Evolutionary conservation across 2,888 invertebrate species (phyloP).

Genomic region (Xestobium rufovillosum): DNA sequence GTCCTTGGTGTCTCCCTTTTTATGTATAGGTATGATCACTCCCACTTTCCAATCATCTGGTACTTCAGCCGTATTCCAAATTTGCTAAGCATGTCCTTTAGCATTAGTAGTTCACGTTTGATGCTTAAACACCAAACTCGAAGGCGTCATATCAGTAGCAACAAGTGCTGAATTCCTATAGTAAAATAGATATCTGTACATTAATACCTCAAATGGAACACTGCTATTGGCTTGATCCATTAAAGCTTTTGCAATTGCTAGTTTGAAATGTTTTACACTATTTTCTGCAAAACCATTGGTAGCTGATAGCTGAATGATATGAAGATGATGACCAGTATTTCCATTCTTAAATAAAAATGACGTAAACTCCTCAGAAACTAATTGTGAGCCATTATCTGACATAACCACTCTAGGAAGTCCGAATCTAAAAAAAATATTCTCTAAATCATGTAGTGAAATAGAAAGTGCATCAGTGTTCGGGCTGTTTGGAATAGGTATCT

Average conservation of each 20-base stretch:
- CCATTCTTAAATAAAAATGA: constrained; percentile 22
- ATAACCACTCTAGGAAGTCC: constrained; percentile 24
- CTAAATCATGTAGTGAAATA: too few relatives aligned
- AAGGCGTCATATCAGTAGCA: constrained; percentile 13
- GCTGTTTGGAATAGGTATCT: constrained; percentile 42
- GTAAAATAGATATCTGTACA: constrained; percentile 15
- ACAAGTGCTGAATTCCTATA: constrained; percentile 15
- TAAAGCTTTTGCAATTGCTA: too few relatives aligned
- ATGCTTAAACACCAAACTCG: constrained; percentile 14
- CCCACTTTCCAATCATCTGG: too few relatives aligned
- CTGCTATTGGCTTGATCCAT: constrained; percentile 8
- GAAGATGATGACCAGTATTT: constrained; percentile 23
- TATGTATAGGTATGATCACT: too few relatives aligned
- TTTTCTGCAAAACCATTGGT: constrained; percentile 19
- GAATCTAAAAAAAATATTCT: constrained; percentile 26
- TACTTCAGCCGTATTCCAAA: too few relatives aligned
- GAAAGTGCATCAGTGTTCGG: too few relatives aligned
- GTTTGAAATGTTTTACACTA: constrained; percentile 17
- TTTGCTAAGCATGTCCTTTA: too few relatives aligned
- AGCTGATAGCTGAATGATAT: constrained; percentile 18
- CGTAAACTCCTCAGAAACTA: constrained; percentile 23
- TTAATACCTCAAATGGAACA: constrained; percentile 7
- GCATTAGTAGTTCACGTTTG: constrained; percentile 10
- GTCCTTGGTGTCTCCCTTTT: too few relatives aligned
- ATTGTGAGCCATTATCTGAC: constrained; percentile 26